Conservation (phyloP, 2,888 invertebrate genomes). For the Heliothis peltigera region DNA sequence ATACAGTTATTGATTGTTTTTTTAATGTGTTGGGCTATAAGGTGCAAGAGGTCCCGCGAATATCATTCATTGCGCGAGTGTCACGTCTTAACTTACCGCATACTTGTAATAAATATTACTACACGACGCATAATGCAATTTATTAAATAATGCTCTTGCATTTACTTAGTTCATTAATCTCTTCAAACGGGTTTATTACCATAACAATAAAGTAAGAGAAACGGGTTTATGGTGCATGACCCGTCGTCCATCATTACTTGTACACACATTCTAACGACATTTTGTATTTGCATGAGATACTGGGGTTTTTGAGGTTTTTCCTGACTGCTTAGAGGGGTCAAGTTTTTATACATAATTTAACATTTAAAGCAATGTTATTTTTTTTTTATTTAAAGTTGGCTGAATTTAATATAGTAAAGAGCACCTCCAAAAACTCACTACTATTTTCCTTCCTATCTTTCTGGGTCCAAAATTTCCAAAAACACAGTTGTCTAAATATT, state of each 20-base stretch:
- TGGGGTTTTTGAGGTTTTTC: neutral
- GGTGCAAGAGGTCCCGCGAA: too few species aligned
- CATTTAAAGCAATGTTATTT: too few species aligned
- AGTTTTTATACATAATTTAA: too few species aligned
- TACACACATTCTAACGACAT: slow-evolving; percentile 20
- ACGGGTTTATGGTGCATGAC: slow-evolving; percentile 51
- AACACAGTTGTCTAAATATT: too few species aligned
- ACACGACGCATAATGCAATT: slow-evolving; percentile 23
- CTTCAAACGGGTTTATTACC: slow-evolving; percentile 45
- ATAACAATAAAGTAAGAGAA: slow-evolving; percentile 39
- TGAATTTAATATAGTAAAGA: too few species aligned
- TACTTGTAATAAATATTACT: slow-evolving; percentile 16
- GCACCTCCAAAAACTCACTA: too few species aligned
- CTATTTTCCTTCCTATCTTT: too few species aligned
- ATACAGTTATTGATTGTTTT: too few species aligned
- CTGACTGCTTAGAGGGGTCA: too few species aligned
- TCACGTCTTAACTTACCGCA: slow-evolving; percentile 11
- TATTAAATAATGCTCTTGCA: slow-evolving; percentile 32
- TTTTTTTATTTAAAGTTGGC: too few species aligned
- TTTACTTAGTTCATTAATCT: slow-evolving; percentile 35
- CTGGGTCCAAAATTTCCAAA: too few species aligned
- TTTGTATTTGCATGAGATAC: neutral
- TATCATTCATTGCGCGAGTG: slow-evolving; percentile 17
- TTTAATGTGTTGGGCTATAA: too few species aligned
- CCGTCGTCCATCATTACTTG: slow-evolving; percentile 31